Base-by-base conservation (phyloP, 2,797 vertebrate genomes). In the Periophthalmus magnuspinnatus region DNA sequence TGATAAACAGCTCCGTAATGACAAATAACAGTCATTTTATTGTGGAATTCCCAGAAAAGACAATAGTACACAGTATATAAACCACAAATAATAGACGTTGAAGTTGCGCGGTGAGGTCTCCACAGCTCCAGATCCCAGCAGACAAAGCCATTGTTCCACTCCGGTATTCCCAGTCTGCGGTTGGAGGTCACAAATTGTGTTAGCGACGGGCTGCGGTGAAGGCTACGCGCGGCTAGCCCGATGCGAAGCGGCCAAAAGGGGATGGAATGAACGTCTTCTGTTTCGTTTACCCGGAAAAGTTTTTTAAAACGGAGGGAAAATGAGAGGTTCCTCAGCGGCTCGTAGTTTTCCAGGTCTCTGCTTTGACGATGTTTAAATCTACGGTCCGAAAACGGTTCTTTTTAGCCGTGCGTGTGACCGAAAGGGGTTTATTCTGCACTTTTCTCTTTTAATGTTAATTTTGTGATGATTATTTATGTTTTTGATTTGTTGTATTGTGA, bases 11-110 rank as follows among this genome's bases (percentile, higher is more conserved):
- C 94, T 95, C 96, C 96, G 96, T 98, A 97, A 99, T 99, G 97
- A 99, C 99, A 98, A 99, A 99, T 99, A 99, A 98, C 98, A 98
- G 97, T 99, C 97, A 98, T 99, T 99, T 99, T 98, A 99, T 99
- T 98, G 96, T 96, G 94, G 96, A 98, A 99, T 97, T 99, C 96
- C 97, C 96, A 96, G 95, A 97, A 99, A 98, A 97, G 95, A 98
- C 96, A 95, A 95, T 95, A 95, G 93, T 93, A 92, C 94, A 94
- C 91, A 95, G 94, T 96, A 95, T 95, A 94, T 95, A 96, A 93
- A 90, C 81, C 86, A 88, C 88, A 89, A 95, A 94, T 95, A 94
- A 94, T 95, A 94, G 93, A 93, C 93, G 75, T 69, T 84, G 80
- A 89, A 84, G 89, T 81, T 70, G 89, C 81, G 80, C 61, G 63